A percentile compares a stretch with the other conserved stretches of the same genome.
Conservation (phyloP, 2,113 vertebrate genomes). For the Phalacrocorax brasilianus region DNA sequence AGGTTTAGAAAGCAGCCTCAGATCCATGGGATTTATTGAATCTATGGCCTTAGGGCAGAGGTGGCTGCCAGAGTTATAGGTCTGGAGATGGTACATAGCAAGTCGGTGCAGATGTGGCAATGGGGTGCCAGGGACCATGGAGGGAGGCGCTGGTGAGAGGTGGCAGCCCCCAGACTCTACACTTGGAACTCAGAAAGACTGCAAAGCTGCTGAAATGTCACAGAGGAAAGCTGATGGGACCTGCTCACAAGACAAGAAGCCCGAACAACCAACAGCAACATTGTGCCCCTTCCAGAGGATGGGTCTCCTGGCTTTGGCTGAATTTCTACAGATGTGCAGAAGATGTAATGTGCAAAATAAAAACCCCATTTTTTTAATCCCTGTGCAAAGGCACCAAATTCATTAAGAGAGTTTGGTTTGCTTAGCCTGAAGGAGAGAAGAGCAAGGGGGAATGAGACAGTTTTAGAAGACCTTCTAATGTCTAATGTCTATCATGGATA, state of each 20-base stretch:
- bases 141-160: fast-evolving
- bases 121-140: background rate
- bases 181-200: background rate
- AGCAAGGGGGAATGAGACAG: background rate
- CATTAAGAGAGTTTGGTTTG: background rate
- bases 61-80: background rate
- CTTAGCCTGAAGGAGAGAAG: background rate
- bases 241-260: background rate
- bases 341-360: background rate
- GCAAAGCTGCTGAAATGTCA: background rate
- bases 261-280: background rate
- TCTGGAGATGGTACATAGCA: background rate
- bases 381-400: background rate
- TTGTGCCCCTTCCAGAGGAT: background rate
- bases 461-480: background rate
- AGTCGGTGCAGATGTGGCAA: background rate
- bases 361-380: background rate
- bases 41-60: background rate
- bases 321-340: background rate
- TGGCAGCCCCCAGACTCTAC: too few relatives aligned
- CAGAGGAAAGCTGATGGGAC: background rate
- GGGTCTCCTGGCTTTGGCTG: background rate
- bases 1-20: background rate
- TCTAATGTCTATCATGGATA: background rate
- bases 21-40: background rate